Evolutionary conservation across 2,888 invertebrate species (phyloP).

Genomic region (Acleris holmiana): DNA sequence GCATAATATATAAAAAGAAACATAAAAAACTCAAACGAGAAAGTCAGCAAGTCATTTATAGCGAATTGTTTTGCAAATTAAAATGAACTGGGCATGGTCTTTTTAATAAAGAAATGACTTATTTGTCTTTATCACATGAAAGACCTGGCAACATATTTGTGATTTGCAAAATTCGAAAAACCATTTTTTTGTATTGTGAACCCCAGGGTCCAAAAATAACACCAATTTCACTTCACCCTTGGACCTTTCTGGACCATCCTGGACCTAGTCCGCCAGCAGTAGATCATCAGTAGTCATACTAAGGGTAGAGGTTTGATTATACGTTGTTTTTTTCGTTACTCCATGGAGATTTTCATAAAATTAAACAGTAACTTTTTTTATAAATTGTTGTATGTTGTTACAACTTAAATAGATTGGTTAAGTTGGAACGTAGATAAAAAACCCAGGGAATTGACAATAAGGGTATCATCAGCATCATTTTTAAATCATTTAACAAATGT

Average conservation of each 20-base stretch:
- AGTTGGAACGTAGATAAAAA: conserved; percentile 37
- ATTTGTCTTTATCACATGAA: too few species aligned
- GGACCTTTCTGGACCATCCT: conserved; percentile 76
- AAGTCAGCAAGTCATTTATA: too few species aligned
- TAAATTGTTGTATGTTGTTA: background rate
- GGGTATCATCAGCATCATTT: conserved; percentile 41
- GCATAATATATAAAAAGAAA: too few species aligned
- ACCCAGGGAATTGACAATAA: conserved; percentile 70
- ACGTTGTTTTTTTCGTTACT: background rate
- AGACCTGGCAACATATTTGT: background rate
- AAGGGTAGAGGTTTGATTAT: conserved; percentile 40
- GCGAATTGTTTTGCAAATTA: too few species aligned
- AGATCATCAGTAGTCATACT: conserved; percentile 66
- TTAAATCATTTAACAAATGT: conserved; percentile 19
- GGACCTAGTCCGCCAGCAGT: conserved; percentile 44
- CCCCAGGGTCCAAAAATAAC: conserved; percentile 80
- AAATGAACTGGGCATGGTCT: too few species aligned
- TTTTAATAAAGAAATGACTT: too few species aligned
- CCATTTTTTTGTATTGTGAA: conserved; percentile 34
- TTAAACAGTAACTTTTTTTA: too few species aligned
- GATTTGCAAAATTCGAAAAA: conserved; percentile 19
- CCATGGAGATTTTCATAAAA: too few species aligned
- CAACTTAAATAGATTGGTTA: conserved; percentile 21
- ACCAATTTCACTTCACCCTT: conserved; percentile 74
- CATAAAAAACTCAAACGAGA: too few species aligned